Base-by-base conservation (phyloP, 2,113 vertebrate species). In the Muntiacus reevesi region DNA sequence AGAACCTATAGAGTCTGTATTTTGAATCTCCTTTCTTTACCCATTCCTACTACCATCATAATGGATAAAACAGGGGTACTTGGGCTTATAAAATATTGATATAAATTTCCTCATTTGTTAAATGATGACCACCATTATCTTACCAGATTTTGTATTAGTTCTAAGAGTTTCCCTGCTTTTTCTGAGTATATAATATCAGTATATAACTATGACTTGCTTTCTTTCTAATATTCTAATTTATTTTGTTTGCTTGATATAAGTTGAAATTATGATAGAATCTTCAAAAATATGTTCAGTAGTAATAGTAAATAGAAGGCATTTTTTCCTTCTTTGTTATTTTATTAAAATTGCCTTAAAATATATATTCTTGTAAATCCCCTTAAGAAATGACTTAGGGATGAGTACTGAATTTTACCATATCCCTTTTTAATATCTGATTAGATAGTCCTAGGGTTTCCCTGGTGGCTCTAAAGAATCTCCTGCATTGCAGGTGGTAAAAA, bases 331-430 rank as follows among this genome's bases (percentile, higher is more conserved):
- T 87, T 94, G 94, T 87, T 36, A 79, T 78, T 96, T 97, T 81
- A 52, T 87, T 94, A n/a, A 90, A 59, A 28, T 59, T 62, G 30
- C 6, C 50, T 40, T 86, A 94, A 85, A 76, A 60, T 93, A 64
- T 19, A 52, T 16, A 86, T 89, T 94, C 64, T 94, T 92, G 87
- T 87, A 95, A 94, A 50, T 87, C 9, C n/a, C 59, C 90, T 94
- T 91, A 78, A 95, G 67, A 82, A 98, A 93, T 87, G 45, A 90
- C 87, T n/a, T 76, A 87, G 52, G 54, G 95, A 81, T 92, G 76
- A 92, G 8, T 76, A 96, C 36, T 95, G 82, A 76, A 74, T 97
- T 94, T 97, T 92, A 92, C 30, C 13, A 21, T 57, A 71, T 83
- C 89, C 14, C 15, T 87, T 90, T 95, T 88, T 89, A 95, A 91